Evolutionary conservation across 2,113 vertebrate species (phyloP).

Genomic region (Ictalurus punctatus): DNA sequence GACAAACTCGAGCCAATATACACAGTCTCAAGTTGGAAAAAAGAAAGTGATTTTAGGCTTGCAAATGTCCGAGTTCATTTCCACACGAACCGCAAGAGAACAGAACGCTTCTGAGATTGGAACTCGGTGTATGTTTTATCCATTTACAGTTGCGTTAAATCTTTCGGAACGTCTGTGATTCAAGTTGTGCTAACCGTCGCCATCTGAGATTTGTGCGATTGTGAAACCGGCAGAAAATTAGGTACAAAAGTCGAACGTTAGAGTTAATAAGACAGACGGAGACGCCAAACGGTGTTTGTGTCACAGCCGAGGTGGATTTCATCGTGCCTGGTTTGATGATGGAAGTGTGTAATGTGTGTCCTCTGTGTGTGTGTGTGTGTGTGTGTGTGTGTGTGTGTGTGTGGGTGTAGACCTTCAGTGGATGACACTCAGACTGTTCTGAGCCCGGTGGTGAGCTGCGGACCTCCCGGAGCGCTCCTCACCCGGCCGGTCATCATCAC

Average conservation of each 20-base stretch:
- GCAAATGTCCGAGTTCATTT: not conserved
- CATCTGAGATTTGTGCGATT: not conserved
- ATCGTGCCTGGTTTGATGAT: not conserved
- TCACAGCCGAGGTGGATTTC: not conserved
- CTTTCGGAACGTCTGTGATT: not conserved
- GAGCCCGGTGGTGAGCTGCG: constrained; percentile 93
- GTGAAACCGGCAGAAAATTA: not conserved
- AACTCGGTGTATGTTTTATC: not conserved
- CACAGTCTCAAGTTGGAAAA: not conserved
- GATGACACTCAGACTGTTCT: constrained; percentile 92
- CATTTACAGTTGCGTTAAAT: not conserved
- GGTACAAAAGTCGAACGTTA: not conserved
- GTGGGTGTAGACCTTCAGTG: constrained; percentile 77
- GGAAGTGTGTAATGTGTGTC: not conserved
- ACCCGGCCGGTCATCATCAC: constrained; percentile 91
- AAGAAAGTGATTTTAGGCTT: not conserved
- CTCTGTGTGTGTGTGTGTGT: constrained; percentile 22
- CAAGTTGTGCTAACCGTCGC: not conserved
- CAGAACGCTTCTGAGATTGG: not conserved
- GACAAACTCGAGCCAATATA: not conserved
- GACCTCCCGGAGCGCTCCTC: constrained; percentile 87
- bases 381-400: constrained; percentile 35
- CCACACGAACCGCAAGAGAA: not conserved
- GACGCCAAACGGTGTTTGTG: not conserved
- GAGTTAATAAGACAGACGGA: not conserved